These are phyloP conservation scores for Homalodisca vitripennis DNA, from an alignment of 1,140 invertebrate species.

Conservation along the genomic window DNA sequence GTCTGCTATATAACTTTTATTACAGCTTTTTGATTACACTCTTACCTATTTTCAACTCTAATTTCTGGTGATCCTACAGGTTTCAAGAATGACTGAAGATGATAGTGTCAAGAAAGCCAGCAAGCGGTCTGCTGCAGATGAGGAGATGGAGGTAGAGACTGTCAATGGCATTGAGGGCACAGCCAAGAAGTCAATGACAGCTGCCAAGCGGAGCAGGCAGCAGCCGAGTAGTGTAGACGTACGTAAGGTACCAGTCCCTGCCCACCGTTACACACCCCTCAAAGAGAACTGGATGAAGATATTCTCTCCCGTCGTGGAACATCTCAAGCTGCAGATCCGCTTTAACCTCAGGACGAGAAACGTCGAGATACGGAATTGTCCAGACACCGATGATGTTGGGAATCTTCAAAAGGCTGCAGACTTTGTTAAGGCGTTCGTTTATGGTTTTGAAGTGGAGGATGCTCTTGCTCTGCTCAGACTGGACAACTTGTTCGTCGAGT, in stretches of 20 bases:
- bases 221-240: conserved; percentile 54
- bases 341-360: conserved; percentile 92
- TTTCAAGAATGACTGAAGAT: background rate
- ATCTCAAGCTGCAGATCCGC: conserved; percentile 89
- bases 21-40: too few relatives aligned
- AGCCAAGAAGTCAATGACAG: conserved; percentile 49
- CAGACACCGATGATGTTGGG: conserved; percentile 81
- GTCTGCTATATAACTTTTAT: too few relatives aligned
- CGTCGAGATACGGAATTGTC: conserved; percentile 78
- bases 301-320: conserved; percentile 93
- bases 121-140: background rate
- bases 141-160: conserved; percentile 55
- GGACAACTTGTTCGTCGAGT: conserved; percentile 97
- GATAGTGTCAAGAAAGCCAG: background rate
- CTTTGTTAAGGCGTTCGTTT: conserved; percentile 95
- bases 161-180: conserved; percentile 63
- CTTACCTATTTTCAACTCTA: too few relatives aligned
- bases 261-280: conserved; percentile 84
- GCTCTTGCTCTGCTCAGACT: conserved; percentile 91
- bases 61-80: too few relatives aligned
- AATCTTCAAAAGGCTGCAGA: conserved; percentile 97
- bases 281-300: conserved; percentile 98
- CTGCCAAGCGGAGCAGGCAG: conserved; percentile 54
- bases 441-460: conserved; percentile 98
- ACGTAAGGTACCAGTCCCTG: conserved; percentile 63